A percentile compares a stretch with the other conserved stretches of the same genome.
Evolutionary conservation across 2,113 vertebrate genomes (phyloP).

Genomic region (Prolemur simus): DNA sequence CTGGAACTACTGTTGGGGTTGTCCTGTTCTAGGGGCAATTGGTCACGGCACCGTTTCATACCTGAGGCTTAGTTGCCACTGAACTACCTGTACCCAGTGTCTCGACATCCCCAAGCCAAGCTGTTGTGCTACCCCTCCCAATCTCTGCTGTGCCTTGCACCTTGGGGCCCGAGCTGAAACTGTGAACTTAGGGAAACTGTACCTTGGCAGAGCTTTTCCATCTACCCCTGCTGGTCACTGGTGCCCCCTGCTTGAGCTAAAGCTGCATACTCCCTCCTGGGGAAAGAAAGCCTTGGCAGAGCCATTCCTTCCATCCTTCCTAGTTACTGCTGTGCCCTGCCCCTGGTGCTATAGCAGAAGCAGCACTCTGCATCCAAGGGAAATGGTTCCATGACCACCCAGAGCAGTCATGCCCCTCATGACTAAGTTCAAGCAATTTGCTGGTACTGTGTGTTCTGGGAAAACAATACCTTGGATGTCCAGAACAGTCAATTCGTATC

Average conservation of each 20-base stretch:
- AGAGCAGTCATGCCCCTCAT: not conserved
- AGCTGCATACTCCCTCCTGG: too few species aligned
- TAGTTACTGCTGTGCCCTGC: not conserved
- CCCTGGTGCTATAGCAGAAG: not conserved
- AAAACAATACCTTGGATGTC: not conserved
- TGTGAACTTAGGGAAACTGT: not conserved
- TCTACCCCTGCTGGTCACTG: too few species aligned
- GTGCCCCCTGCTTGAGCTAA: too few species aligned
- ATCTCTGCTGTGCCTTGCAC: not conserved
- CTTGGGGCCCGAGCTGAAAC: not conserved
- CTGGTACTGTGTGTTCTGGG: not conserved
- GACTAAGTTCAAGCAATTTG: not conserved
- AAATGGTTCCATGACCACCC: not conserved
- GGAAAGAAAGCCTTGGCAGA: not conserved
- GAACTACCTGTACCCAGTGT: not conserved
- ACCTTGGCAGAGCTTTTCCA: not conserved
- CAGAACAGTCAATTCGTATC: not conserved
- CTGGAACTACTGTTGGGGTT: not conserved
- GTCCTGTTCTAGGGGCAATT: not conserved
- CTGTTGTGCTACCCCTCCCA: too few species aligned
- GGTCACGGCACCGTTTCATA: not conserved
- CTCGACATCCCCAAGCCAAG: not conserved
- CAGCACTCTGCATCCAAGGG: not conserved
- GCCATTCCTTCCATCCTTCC: not conserved
- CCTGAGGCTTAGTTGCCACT: not conserved